Conservation (phyloP, 2,888 invertebrate genomes). For the Xylota segnis region DNA sequence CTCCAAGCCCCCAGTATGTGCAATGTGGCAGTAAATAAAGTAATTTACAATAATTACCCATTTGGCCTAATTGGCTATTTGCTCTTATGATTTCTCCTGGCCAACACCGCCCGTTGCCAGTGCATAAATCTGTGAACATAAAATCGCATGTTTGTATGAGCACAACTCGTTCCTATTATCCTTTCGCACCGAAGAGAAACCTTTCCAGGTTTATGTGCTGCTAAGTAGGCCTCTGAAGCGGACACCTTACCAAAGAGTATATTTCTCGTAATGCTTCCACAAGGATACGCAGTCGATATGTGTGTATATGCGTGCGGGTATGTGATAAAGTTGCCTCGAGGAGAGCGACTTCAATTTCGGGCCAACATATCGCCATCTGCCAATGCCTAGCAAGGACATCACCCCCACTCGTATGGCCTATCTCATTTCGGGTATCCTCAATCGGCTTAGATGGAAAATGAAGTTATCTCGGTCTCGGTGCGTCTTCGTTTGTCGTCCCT, state of each 20-base stretch:
- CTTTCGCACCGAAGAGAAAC: conserved; percentile 17
- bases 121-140: conserved; percentile 55
- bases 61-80: conserved; percentile 75
- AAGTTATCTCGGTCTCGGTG: conserved; percentile 57
- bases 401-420: background rate
- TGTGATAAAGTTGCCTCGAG: conserved; percentile 35
- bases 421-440: conserved; percentile 28
- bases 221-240: conserved; percentile 71
- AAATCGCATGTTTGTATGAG: conserved; percentile 57
- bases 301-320: conserved; percentile 11
- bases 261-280: conserved; percentile 28
- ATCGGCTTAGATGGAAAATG: conserved; percentile 50
- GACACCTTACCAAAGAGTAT: conserved; percentile 52
- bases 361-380: conserved; percentile 42
- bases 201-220: conserved; percentile 65
- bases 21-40: conserved; percentile 70
- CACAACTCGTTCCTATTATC: conserved; percentile 32
- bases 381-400: conserved; percentile 18
- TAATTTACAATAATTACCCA: conserved; percentile 76
- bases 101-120: background rate
- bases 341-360: conserved; percentile 13
- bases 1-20: conserved; percentile 31
- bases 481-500: conserved; percentile 8
- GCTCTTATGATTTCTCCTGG: conserved; percentile 66
- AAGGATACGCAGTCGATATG: conserved; percentile 1